phyloP scores from a whole-genome alignment of 2,797 vertebrate species.

The Poeciliopsis turneri region DNA sequence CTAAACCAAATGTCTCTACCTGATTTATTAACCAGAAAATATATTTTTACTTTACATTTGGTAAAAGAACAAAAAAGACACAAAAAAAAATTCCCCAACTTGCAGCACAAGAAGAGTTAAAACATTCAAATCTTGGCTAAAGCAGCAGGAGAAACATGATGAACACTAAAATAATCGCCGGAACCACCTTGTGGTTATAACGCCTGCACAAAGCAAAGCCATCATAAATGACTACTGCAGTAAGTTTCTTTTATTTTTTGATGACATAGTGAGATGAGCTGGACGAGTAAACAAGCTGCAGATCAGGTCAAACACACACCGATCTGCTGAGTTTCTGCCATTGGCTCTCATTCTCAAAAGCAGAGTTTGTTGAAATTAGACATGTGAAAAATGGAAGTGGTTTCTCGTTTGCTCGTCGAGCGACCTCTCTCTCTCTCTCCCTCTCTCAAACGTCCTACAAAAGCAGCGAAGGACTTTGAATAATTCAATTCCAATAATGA shows the following conservation, averaged over 20 bases:
- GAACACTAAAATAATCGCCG: neutral
- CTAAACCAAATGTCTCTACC: neutral
- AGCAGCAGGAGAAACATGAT: neutral
- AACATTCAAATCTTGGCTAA: neutral
- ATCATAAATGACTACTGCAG: neutral
- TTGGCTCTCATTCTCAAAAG: neutral
- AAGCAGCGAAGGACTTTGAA: conserved; percentile 67
- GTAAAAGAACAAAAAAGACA: neutral
- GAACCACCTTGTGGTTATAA: neutral
- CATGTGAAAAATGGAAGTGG: neutral
- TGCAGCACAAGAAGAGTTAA: neutral
- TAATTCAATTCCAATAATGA: conserved; percentile 71
- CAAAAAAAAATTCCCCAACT: too few species aligned
- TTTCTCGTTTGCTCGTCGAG: conserved; percentile 11
- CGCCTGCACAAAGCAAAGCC: neutral
- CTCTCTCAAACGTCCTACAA: conserved; percentile 64
- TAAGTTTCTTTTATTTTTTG: neutral
- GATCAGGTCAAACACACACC: neutral
- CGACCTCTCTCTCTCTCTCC: conserved; percentile 58
- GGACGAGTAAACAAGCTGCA: neutral
- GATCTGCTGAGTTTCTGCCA: neutral
- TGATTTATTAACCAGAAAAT: neutral
- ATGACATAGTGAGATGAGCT: neutral
- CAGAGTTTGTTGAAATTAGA: neutral
- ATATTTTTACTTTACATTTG: neutral